phyloP scores from a whole-genome alignment of 2,797 vertebrate species.

The Eutrigla gurnardus region DNA sequence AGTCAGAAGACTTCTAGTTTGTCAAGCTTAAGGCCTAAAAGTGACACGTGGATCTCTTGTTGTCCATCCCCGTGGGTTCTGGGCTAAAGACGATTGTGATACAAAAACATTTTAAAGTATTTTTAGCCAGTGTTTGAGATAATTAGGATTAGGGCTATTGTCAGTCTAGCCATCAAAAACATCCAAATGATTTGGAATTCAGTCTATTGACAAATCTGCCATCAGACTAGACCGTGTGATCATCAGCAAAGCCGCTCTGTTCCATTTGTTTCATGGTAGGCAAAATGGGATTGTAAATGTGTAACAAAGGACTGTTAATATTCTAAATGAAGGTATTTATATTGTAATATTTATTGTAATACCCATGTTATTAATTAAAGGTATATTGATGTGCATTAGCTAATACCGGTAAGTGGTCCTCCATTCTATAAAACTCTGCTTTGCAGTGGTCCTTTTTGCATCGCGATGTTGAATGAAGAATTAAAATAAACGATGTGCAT shows the following conservation, averaged over 20 bases:
- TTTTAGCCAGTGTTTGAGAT: conserved; percentile 55
- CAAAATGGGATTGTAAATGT: conserved; percentile 81
- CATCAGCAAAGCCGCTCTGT: conserved; percentile 45
- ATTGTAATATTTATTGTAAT: conserved; percentile 86
- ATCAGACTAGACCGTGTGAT: conserved; percentile 45
- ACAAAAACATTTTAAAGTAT: conserved; percentile 33
- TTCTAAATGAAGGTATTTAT: conserved; percentile 84
- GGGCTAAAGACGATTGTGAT: conserved; percentile 37
- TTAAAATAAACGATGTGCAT: conserved; percentile 76
- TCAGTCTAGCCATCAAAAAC: conserved; percentile 21
- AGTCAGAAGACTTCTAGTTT: conserved; percentile 60
- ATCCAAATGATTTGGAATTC: conserved; percentile 40
- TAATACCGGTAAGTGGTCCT: conserved; percentile 68
- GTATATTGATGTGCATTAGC: conserved; percentile 77
- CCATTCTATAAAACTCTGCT: conserved; percentile 78
- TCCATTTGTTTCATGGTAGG: conserved; percentile 67
- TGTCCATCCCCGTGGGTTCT: conserved; percentile 47
- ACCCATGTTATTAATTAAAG: conserved; percentile 80
- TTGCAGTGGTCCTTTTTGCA: conserved; percentile 83
- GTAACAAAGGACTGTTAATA: conserved; percentile 87
- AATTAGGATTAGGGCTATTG: conserved; percentile 43
- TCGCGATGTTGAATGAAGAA: conserved; percentile 79
- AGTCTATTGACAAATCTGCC: conserved; percentile 42
- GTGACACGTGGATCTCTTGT: conserved; percentile 33
- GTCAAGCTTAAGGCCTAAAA: conserved; percentile 27